phyloP scores from a whole-genome alignment of 2,888 invertebrate genomes.

The Axea sp. region DNA sequence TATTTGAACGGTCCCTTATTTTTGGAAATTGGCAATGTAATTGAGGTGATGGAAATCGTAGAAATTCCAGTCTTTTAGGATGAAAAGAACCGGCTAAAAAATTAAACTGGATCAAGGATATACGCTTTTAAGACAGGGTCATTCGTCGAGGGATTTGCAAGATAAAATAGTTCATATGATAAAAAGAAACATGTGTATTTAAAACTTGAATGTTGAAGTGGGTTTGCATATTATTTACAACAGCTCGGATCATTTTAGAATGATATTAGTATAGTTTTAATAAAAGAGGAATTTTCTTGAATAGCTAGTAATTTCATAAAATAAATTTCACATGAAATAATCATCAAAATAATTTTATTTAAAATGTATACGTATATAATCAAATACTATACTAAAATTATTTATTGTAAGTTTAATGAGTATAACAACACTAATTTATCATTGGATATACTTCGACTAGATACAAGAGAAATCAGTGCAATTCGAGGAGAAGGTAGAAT shows the following conservation, averaged over 20 bases:
- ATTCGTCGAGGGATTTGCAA: constrained; percentile 39
- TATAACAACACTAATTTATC: constrained; percentile 65
- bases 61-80: constrained; percentile 32
- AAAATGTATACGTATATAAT: neutral
- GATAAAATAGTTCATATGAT: constrained; percentile 38
- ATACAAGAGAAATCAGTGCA: constrained; percentile 55
- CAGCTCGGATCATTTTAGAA: too few species aligned
- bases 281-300: too few species aligned
- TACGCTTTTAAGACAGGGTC: constrained; percentile 35
- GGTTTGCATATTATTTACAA: constrained; percentile 33
- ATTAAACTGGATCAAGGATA: constrained; percentile 49
- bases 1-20: constrained; percentile 2
- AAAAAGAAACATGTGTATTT: constrained; percentile 38
- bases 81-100: constrained; percentile 46
- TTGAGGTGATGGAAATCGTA: constrained; percentile 23
- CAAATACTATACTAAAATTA: constrained; percentile 1
- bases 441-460: constrained; percentile 57
- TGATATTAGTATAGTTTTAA: too few species aligned
- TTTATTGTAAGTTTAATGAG: constrained; percentile 22
- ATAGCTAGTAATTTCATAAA: neutral
- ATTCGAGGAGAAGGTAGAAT: constrained; percentile 47
- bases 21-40: constrained; percentile 10
- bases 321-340: neutral
- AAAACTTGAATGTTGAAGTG: constrained; percentile 18
- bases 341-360: too few species aligned